Evolutionary conservation across 2,888 invertebrate genomes (phyloP), one percentile per base, ranked within the genome.

Genomic region (Oscheius sp.): DNA sequence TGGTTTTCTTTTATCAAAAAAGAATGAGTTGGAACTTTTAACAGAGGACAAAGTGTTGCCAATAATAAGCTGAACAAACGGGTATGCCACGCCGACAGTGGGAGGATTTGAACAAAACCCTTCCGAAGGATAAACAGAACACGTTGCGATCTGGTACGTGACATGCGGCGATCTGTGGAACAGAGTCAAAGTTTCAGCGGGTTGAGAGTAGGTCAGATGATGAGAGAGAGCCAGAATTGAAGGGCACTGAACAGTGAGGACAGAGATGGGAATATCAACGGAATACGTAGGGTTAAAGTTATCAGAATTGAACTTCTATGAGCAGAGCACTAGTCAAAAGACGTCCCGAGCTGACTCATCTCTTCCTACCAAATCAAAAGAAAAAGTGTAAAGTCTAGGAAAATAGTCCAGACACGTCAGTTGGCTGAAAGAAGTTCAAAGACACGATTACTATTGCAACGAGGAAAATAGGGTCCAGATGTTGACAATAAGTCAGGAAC

Each of bases 311-410:
- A 21, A 21, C 21, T 21, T 21, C 21, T 21, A 21, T 21, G 21
- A 21, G 21, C 21, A 21, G 21, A 21, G 21, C 21, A 21, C 21
- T 21, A 21, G 21, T 21, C 21, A 21, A 21, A 21, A 21, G 21
- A 21, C 21, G 21, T 21, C 21, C 21, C 21, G 21, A 42, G 4
- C 7, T 42, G 7, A 7, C 42, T 42, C 42, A 42, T 0, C 4
- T 42, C 42, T 42, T 42, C 42, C 42, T 42, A 3, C 7, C 42
- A 42, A 42, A 42, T 42, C 42, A 42, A 42, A 42, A 53, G 53
- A 53, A 53, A 53, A 21, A 21, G 53, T 53, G 53, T 53, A 53
- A 53, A 53, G 53, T 53, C n/a, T 53, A 13, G n/a, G 53, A 29
- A 53, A 53, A 53, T 3, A 53, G 29, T 53, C 11, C n/a, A 53